Evolutionary conservation across 2,888 invertebrate species (phyloP).

Genomic region (Drosophila formosana): DNA sequence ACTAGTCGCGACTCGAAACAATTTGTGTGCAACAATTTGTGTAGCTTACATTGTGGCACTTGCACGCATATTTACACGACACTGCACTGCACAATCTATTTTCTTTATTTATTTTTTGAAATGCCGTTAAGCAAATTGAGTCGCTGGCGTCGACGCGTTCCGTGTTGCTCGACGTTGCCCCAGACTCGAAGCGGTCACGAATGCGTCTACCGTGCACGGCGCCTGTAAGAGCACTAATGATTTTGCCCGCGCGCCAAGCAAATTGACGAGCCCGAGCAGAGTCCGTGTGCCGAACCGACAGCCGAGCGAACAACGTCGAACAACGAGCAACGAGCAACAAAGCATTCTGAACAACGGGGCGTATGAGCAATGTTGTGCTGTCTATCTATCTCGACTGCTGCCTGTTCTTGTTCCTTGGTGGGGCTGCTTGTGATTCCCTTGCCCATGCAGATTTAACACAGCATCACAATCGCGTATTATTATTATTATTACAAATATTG

Average conservation of each 20-base stretch:
- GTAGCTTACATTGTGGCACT: slow-evolving; percentile 36
- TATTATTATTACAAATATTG: slow-evolving; percentile 33
- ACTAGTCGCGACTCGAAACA: not conserved
- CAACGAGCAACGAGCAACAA: slow-evolving; percentile 7
- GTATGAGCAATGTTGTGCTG: slow-evolving; percentile 70
- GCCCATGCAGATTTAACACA: slow-evolving; percentile 53
- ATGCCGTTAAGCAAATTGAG: slow-evolving; percentile 43
- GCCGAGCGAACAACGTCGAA: slow-evolving; percentile 2
- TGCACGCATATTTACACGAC: slow-evolving; percentile 9
- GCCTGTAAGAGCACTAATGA: slow-evolving; percentile 85
- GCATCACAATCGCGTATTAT: slow-evolving; percentile 42
- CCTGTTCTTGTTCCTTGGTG: slow-evolving; percentile 38
- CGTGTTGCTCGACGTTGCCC: slow-evolving; percentile 33
- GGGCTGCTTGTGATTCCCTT: slow-evolving; percentile 32
- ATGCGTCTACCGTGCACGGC: slow-evolving; percentile 84
- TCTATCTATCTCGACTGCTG: slow-evolving; percentile 18
- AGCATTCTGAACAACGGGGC: slow-evolving; percentile 53
- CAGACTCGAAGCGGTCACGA: slow-evolving; percentile 50
- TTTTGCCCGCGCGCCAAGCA: slow-evolving; percentile 65
- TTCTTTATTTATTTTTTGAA: slow-evolving; percentile 1
- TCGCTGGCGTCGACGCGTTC: slow-evolving; percentile 73
- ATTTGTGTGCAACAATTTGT: not conserved
- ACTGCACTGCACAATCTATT: slow-evolving; percentile 28
- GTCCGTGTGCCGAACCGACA: slow-evolving; percentile 45
- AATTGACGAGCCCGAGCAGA: slow-evolving; percentile 45